phyloP scores from a whole-genome alignment of 1,140 invertebrate genomes.

The Aphis craccivora region DNA sequence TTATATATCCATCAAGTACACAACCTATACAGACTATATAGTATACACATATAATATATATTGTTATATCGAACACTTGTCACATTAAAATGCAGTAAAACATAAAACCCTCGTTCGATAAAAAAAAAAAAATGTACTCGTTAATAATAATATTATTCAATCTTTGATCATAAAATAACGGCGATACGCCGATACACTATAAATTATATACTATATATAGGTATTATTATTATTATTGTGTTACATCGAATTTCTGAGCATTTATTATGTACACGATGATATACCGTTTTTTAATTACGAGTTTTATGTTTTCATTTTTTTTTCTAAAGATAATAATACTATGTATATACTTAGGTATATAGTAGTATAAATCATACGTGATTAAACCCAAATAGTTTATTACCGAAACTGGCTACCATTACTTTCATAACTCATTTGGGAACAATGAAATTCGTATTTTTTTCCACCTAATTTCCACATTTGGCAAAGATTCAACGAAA shows the following conservation, averaged over 20 bases:
- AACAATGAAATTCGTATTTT: conserved; percentile 53
- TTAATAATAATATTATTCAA: conserved; percentile 32
- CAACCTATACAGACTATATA: neutral
- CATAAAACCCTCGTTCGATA: neutral
- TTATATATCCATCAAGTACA: neutral
- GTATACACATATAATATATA: neutral
- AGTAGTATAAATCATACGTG: conserved; percentile 48
- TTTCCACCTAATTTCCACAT: conserved; percentile 45
- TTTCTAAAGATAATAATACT: neutral
- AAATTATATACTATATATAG: neutral
- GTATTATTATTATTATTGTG: neutral
- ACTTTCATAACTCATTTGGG: conserved; percentile 39
- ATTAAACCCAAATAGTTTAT: conserved; percentile 45
- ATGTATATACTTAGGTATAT: conserved; percentile 12
- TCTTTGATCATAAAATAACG: conserved; percentile 13
- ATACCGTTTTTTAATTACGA: conserved; percentile 22
- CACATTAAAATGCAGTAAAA: neutral
- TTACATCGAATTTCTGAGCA: conserved; percentile 27
- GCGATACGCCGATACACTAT: neutral
- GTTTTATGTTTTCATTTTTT: neutral
- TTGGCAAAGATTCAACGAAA: conserved; percentile 43
- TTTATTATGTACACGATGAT: neutral
- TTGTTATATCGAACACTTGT: neutral
- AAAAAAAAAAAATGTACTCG: neutral
- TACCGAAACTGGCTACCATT: conserved; percentile 20